phyloP scores from a whole-genome alignment of 1,140 invertebrate genomes.

The Meteorus sp. region DNA sequence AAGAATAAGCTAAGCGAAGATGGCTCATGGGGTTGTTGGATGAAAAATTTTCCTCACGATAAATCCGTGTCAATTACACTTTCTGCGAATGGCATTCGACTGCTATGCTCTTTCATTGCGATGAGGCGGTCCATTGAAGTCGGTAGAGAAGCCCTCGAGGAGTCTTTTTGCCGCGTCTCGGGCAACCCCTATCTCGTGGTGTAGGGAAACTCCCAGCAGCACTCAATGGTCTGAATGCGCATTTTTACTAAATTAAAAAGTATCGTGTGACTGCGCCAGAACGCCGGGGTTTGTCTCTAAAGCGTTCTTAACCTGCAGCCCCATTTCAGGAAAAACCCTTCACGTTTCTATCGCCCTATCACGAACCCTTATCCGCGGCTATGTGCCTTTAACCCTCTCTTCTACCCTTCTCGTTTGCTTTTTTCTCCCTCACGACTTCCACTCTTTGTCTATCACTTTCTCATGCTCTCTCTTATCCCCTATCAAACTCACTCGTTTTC shows the following conservation, averaged over 20 bases:
- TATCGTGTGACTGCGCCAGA: conserved; percentile 55
- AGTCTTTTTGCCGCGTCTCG: conserved; percentile 20
- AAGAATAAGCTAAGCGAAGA: neutral
- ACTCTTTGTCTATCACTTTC: conserved; percentile 28
- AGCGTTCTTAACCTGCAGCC: conserved; percentile 49
- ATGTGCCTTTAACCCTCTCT: conserved; percentile 42
- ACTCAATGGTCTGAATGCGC: conserved; percentile 52
- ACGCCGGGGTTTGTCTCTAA: conserved; percentile 43
- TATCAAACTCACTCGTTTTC: conserved; percentile 12
- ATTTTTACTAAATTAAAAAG: conserved; percentile 61
- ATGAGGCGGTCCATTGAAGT: conserved; percentile 42
- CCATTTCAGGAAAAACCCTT: too few species aligned
- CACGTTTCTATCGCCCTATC: conserved; percentile 2
- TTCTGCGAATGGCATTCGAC: conserved; percentile 37
- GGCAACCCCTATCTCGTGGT: conserved; percentile 6
- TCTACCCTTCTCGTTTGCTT: conserved; percentile 24
- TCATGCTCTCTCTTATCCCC: conserved; percentile 15
- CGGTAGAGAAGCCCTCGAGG: conserved; percentile 37
- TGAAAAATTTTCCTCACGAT: conserved; percentile 41
- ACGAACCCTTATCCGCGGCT: conserved; percentile 13
- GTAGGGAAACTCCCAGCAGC: conserved; percentile 27
- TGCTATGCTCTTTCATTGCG: conserved; percentile 13
- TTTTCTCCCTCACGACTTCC: conserved; percentile 7
- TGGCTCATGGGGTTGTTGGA: conserved; percentile 17
- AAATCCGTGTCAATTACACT: conserved; percentile 51